Evolutionary conservation across 1,140 invertebrate species (phyloP), one percentile per base, ranked within the genome.

Genomic region (Cyclargus thomasi): DNA sequence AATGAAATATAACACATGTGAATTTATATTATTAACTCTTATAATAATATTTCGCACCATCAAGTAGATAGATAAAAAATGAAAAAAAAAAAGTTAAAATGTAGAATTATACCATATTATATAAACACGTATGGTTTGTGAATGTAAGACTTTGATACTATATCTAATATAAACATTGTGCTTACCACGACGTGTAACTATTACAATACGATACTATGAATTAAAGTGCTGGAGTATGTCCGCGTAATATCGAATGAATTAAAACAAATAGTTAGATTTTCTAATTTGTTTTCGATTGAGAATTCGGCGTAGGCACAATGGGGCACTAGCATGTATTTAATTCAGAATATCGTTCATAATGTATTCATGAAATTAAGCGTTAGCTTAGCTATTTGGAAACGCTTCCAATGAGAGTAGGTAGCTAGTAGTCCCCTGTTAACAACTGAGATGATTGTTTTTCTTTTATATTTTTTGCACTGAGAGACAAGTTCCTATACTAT

Each of bases 401-500:
- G 80, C 81, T 86, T 85, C 79, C 75, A 69, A 78, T 72, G 81
- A 74, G 68, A 77, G 74, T 71, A 67, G 67, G 63, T 75, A 70
- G 75, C 69, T 67, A 73, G 72, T 73, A 73, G 74, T 75, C 63
- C 57, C 70, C 70, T 76, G 67, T 72, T 74, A 69, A 68, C 68
- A 39, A 66, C 53, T 5, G 65, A 57, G 23, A 67, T 16, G 57
- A 69, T 74, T 73, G 64, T 76, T 83, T 82, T 71, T 29, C 8
- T 73, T 72, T 77, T 80, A 82, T n/a, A n/a, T n/a, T 81, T 81
- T 85, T 84, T 84, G 82, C 83, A 86, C 82, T 86, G 78, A 85
- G 65, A 80, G 76, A 76, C 81, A 86, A 89, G 86, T 89, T 89
- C 86, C 86, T 89, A 88, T 85, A 82, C 78, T 83, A 79, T 79